phyloP scores from a whole-genome alignment of 2,888 invertebrate genomes.

The Apamea monoglypha region DNA sequence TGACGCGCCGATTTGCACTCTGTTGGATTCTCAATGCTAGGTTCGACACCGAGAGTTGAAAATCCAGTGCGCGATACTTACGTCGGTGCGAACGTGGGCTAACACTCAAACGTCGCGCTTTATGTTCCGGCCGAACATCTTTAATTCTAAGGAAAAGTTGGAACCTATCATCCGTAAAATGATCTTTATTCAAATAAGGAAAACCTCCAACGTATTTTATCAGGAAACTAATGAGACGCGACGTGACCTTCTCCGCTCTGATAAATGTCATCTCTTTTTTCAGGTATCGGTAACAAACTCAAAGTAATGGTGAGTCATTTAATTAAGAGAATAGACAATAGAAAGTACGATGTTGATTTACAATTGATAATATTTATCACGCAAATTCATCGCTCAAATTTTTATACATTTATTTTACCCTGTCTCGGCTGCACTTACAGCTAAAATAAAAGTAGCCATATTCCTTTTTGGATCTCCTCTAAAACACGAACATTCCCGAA shows the following conservation, averaged over 20 bases:
- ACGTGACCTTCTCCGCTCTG: constrained; percentile 15
- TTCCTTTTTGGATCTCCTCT: constrained; percentile 57
- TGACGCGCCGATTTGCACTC: background rate
- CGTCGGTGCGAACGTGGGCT: background rate
- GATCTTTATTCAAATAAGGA: constrained; percentile 20
- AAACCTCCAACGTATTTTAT: constrained; percentile 5
- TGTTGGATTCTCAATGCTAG: background rate
- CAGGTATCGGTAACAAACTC: constrained; percentile 78
- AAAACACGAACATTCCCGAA: constrained; percentile 54
- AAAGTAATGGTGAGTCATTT: constrained; percentile 78
- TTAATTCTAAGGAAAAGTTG: background rate
- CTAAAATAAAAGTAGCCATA: constrained; percentile 38
- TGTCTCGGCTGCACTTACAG: constrained; percentile 37
- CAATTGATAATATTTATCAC: constrained; percentile 68
- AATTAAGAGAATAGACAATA: constrained; percentile 64
- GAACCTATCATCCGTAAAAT: constrained; percentile 22
- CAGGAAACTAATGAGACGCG: background rate
- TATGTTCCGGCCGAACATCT: background rate
- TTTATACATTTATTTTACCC: constrained; percentile 70
- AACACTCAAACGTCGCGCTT: background rate
- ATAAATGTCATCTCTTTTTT: constrained; percentile 45
- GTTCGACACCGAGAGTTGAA: no score
- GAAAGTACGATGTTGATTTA: constrained; percentile 63
- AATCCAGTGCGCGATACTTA: background rate
- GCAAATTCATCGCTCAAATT: constrained; percentile 81